Percentiles rank a stretch among this genome's conserved stretches.
Evolutionary conservation across 2,113 vertebrate genomes (phyloP).

Genomic region (Limanda limanda): DNA sequence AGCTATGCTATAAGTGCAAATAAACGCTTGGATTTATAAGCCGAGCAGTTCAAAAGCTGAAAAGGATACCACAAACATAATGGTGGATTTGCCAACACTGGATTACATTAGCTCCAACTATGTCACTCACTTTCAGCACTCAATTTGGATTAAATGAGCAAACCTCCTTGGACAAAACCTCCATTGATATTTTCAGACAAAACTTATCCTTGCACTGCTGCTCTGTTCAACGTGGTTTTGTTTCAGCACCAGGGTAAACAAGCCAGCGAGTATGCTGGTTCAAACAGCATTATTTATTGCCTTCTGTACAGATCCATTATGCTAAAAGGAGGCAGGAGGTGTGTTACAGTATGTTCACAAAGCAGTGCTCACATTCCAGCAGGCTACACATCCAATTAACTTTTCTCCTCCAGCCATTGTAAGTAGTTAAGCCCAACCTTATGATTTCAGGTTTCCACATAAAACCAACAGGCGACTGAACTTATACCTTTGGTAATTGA

Average conservation of each 20-base stretch:
- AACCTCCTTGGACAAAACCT: constrained; percentile 49
- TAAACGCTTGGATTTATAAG: constrained; percentile 67
- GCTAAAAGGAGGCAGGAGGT: constrained; percentile 28
- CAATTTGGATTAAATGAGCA: constrained; percentile 45
- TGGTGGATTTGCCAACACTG: constrained; percentile 45
- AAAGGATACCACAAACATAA: constrained; percentile 46
- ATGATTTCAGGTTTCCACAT: constrained; percentile 61
- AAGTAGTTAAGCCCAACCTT: constrained; percentile 51
- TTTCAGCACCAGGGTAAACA: constrained; percentile 3
- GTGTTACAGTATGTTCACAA: constrained; percentile 33
- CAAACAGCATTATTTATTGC: constrained; percentile 14
- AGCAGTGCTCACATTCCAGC: constrained; percentile 51
- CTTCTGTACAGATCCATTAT: constrained; percentile 25
- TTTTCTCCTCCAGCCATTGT: constrained; percentile 40
- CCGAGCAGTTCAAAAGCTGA: constrained; percentile 50
- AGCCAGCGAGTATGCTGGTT: background rate
- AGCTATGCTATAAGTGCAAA: constrained; percentile 56
- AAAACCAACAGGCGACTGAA: constrained; percentile 51
- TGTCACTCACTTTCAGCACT: constrained; percentile 44
- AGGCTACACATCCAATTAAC: constrained; percentile 56
- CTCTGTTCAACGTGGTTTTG: background rate
- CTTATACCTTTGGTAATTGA: constrained; percentile 67
- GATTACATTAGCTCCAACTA: constrained; percentile 52
- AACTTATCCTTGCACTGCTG: constrained; percentile 1
- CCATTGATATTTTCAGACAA: constrained; percentile 40